These are phyloP conservation scores for Pedetes capensis DNA, from an alignment of 2,113 vertebrate genomes.

Conservation along the genomic window DNA sequence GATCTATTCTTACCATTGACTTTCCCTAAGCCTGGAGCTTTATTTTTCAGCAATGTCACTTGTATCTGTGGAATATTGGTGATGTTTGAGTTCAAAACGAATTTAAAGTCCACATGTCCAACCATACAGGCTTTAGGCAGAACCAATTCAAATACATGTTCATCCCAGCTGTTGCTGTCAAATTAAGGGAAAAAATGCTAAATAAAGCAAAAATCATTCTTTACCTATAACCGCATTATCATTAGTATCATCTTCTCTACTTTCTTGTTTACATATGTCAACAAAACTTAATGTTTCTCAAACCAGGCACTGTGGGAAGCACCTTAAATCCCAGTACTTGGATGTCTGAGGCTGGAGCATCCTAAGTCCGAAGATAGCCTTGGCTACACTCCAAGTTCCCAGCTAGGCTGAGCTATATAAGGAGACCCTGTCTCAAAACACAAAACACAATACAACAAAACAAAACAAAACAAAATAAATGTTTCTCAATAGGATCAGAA, in stretches of 20 bases:
- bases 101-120: constrained; percentile 99
- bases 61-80: constrained; percentile 99
- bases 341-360: background rate
- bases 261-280: background rate
- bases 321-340: background rate
- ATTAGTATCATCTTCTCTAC: background rate
- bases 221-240: background rate
- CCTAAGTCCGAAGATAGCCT: background rate
- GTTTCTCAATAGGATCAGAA: background rate
- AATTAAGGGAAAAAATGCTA: constrained; percentile 41
- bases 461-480: background rate
- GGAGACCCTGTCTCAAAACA: background rate
- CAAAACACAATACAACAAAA: too few relatives aligned
- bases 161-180: constrained; percentile 97
- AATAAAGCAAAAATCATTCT: constrained; percentile 48
- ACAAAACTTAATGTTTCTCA: background rate
- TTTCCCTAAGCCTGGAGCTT: constrained; percentile 97
- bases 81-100: constrained; percentile 97
- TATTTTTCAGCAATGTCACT: constrained; percentile 98
- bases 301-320: too few relatives aligned
- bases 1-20: constrained; percentile 90
- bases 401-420: background rate
- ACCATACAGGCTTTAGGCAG: constrained; percentile 99
- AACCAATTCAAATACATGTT: constrained; percentile 98
- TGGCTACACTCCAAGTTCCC: background rate